Evolutionary conservation across 1,140 invertebrate genomes (phyloP).

Genomic region (Lasaia peninsularis): DNA sequence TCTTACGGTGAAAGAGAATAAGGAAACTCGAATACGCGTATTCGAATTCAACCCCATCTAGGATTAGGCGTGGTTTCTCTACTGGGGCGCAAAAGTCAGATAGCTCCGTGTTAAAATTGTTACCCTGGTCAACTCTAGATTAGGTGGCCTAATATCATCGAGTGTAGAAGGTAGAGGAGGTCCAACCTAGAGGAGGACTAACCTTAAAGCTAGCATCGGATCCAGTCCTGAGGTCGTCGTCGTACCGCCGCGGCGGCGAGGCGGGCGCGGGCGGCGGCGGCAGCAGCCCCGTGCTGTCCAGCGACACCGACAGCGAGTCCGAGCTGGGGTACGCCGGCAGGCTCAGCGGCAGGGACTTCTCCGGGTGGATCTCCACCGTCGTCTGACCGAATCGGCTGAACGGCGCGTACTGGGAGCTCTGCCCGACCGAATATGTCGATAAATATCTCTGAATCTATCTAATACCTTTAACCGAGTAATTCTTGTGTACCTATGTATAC

Average conservation of each 20-base stretch:
- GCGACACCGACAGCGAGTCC: constrained; percentile 77
- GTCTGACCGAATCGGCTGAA: constrained; percentile 78
- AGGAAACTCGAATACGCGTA: no score
- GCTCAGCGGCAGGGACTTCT: constrained; percentile 77
- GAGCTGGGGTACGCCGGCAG: constrained; percentile 80
- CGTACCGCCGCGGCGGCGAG: constrained; percentile 77
- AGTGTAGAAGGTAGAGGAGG: neutral
- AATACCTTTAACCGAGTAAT: no score
- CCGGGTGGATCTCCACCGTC: constrained; percentile 82
- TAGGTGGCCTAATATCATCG: no score
- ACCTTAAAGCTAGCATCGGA: constrained; percentile 93
- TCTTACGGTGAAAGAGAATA: no score
- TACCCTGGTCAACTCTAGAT: no score
- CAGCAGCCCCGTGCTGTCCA: constrained; percentile 78
- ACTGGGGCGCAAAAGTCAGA: no score
- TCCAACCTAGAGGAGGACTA: no score
- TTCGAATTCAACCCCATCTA: no score
- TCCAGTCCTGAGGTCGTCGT: constrained; percentile 85
- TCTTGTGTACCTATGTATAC: no score
- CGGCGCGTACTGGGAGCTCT: constrained; percentile 78
- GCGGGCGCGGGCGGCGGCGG: constrained; percentile 79
- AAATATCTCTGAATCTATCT: no score
- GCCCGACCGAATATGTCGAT: constrained; percentile 28
- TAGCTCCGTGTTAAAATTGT: no score
- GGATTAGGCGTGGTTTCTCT: no score